Base-by-base conservation (phyloP, 2,888 invertebrate genomes). In the Orthosia gothica region DNA sequence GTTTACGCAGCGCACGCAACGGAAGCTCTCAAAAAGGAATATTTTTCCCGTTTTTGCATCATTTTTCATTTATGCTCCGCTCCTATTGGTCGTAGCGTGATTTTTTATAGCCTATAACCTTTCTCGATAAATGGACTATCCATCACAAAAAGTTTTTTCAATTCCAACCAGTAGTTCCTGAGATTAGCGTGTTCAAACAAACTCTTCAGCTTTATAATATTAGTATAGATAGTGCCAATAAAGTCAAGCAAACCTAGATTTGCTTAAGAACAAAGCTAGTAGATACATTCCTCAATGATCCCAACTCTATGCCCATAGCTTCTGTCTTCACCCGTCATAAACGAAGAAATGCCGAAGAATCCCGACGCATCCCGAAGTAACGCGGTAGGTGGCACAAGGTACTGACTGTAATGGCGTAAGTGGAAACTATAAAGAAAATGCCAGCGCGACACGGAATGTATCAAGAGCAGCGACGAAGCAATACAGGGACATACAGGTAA, bases 401-500 rank as follows among this genome's bases (percentile, higher is more conserved):
- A 80, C 61, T 61, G 79, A 55, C 79, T 40, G 61, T 79, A 79
- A 74, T 52, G 59, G 57, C 80, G 68, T 79, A 79, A 79, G 78
- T 79, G 80, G 74, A 80, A 79, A 55, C 78, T 62, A 79, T 80
- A 79, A 79, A 79, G 79, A 40, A 79, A 69, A 79, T 80, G 68
- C 74, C 74, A 64, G 47, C 52, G 79, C 79, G 79, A 74, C 64
- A 65, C 64, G 79, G 80, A 79, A 79, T 79, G 74, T 74, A 61
- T 69, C 68, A 62, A 63, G 66, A 62, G 66, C n/a, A 71, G 64
- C 71, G 71, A 55, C 50, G 50, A 50, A 57, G 72, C 59, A 79
- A 78, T 65, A 55, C 59, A 78, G 59, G 64, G 54, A n/a, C 45
- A 61, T 55, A 70, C 76, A 63, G 71, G 71, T 71, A 61, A 50